phyloP scores from a whole-genome alignment of 2,113 vertebrate genomes.

The Sinocyclocheilus grahami region DNA sequence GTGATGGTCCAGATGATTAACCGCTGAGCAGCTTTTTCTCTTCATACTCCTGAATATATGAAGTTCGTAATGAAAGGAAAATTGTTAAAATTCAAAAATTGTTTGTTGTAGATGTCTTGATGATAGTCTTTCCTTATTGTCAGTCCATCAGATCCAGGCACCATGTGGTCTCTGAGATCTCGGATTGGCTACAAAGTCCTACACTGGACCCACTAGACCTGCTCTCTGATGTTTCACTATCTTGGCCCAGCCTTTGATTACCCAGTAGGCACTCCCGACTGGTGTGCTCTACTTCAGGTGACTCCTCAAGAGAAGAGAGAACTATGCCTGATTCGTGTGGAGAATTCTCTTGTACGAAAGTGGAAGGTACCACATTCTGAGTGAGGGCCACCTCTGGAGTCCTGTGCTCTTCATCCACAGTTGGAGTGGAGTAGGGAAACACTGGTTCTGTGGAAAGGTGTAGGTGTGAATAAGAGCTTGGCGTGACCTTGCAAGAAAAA shows the following conservation, averaged over 20 bases:
- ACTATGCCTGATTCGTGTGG: constrained; percentile 46
- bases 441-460: constrained; percentile 51
- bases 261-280: constrained; percentile 75
- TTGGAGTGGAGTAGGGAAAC: constrained; percentile 37
- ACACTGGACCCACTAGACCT: constrained; percentile 70
- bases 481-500: constrained; percentile 63
- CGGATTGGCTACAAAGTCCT: constrained; percentile 66
- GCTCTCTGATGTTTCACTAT: constrained; percentile 63
- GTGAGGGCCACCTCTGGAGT: constrained; percentile 29
- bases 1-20: not conserved
- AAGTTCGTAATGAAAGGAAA: not conserved
- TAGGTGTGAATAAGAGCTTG: constrained; percentile 62
- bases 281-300: constrained; percentile 65
- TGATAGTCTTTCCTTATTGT: constrained; percentile 24
- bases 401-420: constrained; percentile 49
- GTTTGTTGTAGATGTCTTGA: not conserved
- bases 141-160: constrained; percentile 74
- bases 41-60: not conserved
- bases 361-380: constrained; percentile 53
- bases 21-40: not conserved
- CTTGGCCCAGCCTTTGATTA: constrained; percentile 67
- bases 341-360: constrained; percentile 58
- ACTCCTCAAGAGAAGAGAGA: constrained; percentile 56
- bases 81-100: not conserved
- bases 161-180: constrained; percentile 76